Base-by-base conservation (phyloP, 2,888 invertebrate species). In the Pachycephus smyrnensis region DNA sequence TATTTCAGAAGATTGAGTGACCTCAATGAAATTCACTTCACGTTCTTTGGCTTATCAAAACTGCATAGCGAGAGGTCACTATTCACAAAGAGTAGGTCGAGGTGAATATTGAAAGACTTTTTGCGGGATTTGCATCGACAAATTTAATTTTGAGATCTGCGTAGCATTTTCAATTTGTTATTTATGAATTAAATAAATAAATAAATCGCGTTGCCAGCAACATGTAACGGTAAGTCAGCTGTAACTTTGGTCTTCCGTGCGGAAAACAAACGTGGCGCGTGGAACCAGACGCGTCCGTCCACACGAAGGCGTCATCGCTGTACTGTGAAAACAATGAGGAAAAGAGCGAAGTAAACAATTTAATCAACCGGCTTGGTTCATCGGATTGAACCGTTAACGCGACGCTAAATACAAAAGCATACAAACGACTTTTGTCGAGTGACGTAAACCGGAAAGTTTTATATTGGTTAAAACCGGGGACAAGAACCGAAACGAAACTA, bases 341-440 rank as follows among this genome's bases (percentile, higher is more conserved):
- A 31, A 31, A 33, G 33, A 31, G 40, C 80, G 73, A 71, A 73
- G 80, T 81, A 84, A 84, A 84, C 82, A 87, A 85, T 87, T 86
- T 84, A 85, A 87, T 87, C 87, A 83, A 82, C 69, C 83, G 80
- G 82, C 84, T 80, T 76, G 80, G 77, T 80, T 78, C 79, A 82
- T 83, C 81, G 82, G 83, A 55, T 55, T 55, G 55, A 23, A 55
- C 55, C 55, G 55, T 55, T 55, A 55, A 55, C 55, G 55, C 23
- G 23, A 9, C 55, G 55, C 23, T 55, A 55, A 55, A 55, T 55
- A 55, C 55, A 55, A 55, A 9, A 55, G 23, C 55, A 55, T 55
- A 55, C 23, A 55, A 55, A 55, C 2, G 23, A 55, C 55, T 55
- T 55, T 55, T 55, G 55, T 55, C 23, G 55, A 23, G 55, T 55